Evolutionary conservation across 2,888 invertebrate genomes (phyloP).

Genomic region (Zygothrica quintamaculata): DNA sequence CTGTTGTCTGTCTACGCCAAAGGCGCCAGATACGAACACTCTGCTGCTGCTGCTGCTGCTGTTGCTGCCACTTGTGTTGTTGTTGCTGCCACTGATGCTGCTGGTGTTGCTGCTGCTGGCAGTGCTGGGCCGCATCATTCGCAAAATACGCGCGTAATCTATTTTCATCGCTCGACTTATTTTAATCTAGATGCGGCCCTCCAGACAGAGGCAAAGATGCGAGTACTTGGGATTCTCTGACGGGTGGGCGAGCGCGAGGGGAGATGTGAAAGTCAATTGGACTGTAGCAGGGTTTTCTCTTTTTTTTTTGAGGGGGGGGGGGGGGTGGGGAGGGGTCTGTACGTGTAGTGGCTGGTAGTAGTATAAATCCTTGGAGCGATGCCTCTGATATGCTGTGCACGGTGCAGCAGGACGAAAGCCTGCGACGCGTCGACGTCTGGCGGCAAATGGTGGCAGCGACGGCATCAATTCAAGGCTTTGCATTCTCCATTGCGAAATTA

Average conservation of each 20-base stretch:
- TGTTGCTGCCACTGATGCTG: too few relatives aligned
- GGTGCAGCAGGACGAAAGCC: conserved; percentile 38
- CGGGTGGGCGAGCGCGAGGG: conserved; percentile 16
- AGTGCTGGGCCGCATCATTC: conserved; percentile 53
- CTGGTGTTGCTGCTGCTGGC: too few relatives aligned
- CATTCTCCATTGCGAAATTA: conserved; percentile 61
- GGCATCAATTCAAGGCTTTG: conserved; percentile 64
- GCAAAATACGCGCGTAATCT: conserved; percentile 73
- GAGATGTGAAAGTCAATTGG: too few relatives aligned
- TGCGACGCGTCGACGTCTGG: too few relatives aligned
- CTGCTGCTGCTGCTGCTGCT: too few relatives aligned
- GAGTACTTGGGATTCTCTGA: conserved; percentile 36
- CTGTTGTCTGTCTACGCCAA: conserved; percentile 1
- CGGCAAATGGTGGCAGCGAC: conserved; percentile 17
- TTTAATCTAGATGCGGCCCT: conserved; percentile 64
- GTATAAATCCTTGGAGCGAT: conserved; percentile 6
- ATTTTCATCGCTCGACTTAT: conserved; percentile 75
- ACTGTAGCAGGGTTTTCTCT: too few relatives aligned
- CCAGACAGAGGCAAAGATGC: conserved; percentile 19
- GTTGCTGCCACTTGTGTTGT: too few relatives aligned
- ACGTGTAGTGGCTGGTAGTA: neutral
- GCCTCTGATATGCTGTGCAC: neutral
- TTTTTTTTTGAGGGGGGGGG: too few relatives aligned
- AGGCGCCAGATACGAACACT: conserved; percentile 23
- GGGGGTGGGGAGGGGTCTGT: too few relatives aligned